Evolutionary conservation across 2,888 invertebrate species (phyloP).

Genomic region (Andricus curvator): DNA sequence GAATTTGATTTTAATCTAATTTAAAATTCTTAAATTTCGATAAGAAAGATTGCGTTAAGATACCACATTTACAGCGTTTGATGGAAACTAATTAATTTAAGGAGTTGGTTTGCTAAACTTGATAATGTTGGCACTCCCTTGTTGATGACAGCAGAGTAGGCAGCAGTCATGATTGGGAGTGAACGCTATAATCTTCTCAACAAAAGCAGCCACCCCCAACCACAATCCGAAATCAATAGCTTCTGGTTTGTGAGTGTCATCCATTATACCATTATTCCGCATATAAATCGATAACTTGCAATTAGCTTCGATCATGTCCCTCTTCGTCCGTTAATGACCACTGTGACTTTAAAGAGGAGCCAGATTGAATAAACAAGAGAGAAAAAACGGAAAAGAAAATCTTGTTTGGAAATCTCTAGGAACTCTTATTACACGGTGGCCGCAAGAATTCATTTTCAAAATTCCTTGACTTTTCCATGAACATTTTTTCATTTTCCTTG

Average conservation of each 20-base stretch:
- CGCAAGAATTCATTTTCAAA: no score
- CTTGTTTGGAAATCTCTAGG: neutral
- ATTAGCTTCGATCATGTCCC: slow-evolving; percentile 31
- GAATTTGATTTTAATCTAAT: no score
- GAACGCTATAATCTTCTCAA: slow-evolving; percentile 67
- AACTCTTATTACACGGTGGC: neutral
- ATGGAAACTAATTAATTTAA: neutral
- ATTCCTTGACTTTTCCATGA: no score
- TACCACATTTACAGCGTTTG: neutral
- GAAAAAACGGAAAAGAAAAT: neutral
- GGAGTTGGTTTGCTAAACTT: slow-evolving; percentile 30
- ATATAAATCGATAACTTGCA: slow-evolving; percentile 43
- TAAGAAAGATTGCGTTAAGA: neutral
- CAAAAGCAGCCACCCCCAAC: slow-evolving; percentile 65
- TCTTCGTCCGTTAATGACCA: slow-evolving; percentile 2
- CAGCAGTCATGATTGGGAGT: slow-evolving; percentile 50
- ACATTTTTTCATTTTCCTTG: no score
- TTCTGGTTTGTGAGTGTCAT: slow-evolving; percentile 67
- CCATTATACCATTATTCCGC: slow-evolving; percentile 57
- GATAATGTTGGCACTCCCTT: slow-evolving; percentile 44
- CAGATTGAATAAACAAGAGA: neutral
- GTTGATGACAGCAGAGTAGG: slow-evolving; percentile 48
- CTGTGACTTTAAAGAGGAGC: slow-evolving; percentile 4
- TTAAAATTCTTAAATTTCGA: no score
- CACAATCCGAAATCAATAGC: slow-evolving; percentile 73